Conservation (phyloP, 2,797 vertebrate genomes). For the Lithobates sylvaticus region DNA sequence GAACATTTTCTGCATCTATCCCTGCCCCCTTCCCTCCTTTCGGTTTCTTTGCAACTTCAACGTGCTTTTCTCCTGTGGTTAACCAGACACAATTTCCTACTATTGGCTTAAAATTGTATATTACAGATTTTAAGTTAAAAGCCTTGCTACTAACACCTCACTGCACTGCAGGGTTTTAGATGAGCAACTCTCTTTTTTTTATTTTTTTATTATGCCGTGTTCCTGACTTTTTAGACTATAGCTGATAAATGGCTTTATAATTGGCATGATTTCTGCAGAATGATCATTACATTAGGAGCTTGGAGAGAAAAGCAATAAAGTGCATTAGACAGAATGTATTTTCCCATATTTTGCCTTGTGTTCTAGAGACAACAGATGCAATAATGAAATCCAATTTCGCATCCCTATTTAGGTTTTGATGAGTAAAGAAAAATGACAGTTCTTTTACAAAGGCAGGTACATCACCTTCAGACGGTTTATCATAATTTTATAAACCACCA, state of each 20-base stretch:
- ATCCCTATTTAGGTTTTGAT: conserved; percentile 43
- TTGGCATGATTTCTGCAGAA: conserved; percentile 41
- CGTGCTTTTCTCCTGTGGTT: too few species aligned
- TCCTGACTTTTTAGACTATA: conserved; percentile 19
- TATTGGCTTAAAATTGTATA: too few species aligned
- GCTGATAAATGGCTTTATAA: conserved; percentile 44
- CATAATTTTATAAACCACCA: conserved; percentile 9
- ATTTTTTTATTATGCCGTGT: conserved; percentile 27
- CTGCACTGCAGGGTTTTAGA: background rate
- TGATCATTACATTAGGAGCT: conserved; percentile 48
- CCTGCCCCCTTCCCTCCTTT: too few species aligned
- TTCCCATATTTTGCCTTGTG: conserved; percentile 21
- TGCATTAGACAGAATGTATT: conserved; percentile 46
- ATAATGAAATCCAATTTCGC: conserved; percentile 54
- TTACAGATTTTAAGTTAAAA: background rate
- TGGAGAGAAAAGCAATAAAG: conserved; percentile 36
- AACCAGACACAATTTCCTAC: background rate
- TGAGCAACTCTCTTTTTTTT: background rate
- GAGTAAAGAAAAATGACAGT: conserved; percentile 32
- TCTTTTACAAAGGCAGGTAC: conserved; percentile 5
- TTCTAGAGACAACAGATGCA: conserved; percentile 46
- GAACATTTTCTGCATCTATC: too few species aligned
- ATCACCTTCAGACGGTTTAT: background rate
- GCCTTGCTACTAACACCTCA: background rate
- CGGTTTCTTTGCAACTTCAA: too few species aligned